phyloP scores from a whole-genome alignment of 2,888 invertebrate genomes.

The Diabrotica balteata region DNA sequence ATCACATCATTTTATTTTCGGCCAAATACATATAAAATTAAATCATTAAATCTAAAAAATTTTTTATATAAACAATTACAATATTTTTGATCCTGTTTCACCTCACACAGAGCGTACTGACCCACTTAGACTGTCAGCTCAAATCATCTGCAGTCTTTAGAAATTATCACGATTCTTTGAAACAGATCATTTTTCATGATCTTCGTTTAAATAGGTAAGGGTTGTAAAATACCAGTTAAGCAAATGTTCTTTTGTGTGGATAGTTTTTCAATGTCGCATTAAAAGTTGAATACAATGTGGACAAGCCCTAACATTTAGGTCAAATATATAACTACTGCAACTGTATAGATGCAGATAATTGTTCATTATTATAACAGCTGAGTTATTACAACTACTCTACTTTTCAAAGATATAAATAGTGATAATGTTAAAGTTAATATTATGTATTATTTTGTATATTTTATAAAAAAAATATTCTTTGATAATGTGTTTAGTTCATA shows the following conservation, averaged over 20 bases:
- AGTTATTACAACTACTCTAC: no score
- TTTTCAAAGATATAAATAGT: no score
- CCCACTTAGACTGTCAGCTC: conserved; percentile 9
- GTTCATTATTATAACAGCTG: conserved; percentile 1
- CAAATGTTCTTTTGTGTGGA: conserved; percentile 17
- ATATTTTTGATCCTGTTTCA: neutral
- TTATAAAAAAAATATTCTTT: no score
- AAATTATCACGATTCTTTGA: conserved; percentile 23
- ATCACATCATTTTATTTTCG: no score
- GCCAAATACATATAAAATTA: no score
- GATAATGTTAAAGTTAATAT: no score
- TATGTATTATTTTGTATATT: no score
- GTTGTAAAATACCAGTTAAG: conserved; percentile 21
- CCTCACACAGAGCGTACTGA: conserved; percentile 6
- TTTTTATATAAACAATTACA: no score
- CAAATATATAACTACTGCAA: conserved; percentile 14
- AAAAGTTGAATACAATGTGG: conserved; percentile 13
- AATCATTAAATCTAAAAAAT: no score
- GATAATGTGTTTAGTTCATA: no score
- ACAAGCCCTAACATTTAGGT: conserved; percentile 12
- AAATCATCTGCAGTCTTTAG: conserved; percentile 20
- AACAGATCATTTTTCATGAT: conserved; percentile 28
- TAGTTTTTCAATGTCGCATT: conserved; percentile 29
- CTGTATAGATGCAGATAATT: conserved; percentile 2
- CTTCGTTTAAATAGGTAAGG: conserved; percentile 21